phyloP scores from a whole-genome alignment of 2,888 invertebrate genomes.

The Drosophila kanekoi region DNA sequence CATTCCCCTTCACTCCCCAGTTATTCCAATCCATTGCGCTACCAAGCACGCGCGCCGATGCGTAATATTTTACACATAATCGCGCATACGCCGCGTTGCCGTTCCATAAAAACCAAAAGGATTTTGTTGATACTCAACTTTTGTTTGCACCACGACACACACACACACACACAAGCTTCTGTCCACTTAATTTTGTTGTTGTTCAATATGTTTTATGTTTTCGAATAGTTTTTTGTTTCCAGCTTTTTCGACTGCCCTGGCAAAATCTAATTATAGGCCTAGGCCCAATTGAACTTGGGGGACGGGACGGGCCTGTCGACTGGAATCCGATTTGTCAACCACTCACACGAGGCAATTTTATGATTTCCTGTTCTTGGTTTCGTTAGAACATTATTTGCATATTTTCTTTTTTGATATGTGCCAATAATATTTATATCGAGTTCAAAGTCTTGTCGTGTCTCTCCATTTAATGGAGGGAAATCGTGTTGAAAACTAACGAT shows the following conservation, averaged over 20 bases:
- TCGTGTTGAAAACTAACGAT: conserved; percentile 54
- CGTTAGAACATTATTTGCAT: too few species aligned
- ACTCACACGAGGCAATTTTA: conserved; percentile 25
- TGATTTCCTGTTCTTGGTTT: conserved; percentile 31
- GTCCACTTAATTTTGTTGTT: conserved; percentile 39
- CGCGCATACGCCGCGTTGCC: conserved; percentile 67
- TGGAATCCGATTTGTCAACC: conserved; percentile 47
- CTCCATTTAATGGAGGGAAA: conserved; percentile 43
- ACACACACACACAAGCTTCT: conserved; percentile 59
- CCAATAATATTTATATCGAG: conserved; percentile 12
- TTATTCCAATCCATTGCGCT: background rate
- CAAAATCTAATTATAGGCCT: conserved; percentile 56
- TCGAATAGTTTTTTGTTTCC: conserved; percentile 48
- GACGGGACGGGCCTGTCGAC: conserved; percentile 8
- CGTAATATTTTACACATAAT: conserved; percentile 74
- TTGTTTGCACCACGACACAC: conserved; percentile 63
- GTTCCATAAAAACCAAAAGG: conserved; percentile 25
- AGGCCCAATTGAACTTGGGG: conserved; percentile 31
- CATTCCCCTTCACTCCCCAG: background rate
- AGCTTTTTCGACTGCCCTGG: conserved; percentile 51
- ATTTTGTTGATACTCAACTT: conserved; percentile 59
- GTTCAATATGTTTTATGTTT: conserved; percentile 23
- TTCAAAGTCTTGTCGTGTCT: conserved; percentile 18
- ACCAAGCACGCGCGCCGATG: conserved; percentile 51
- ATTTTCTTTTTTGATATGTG: conserved; percentile 10